These are phyloP conservation scores for Orchesellides sinensis DNA, from an alignment of 2,888 invertebrate genomes.

Conservation along the genomic window DNA sequence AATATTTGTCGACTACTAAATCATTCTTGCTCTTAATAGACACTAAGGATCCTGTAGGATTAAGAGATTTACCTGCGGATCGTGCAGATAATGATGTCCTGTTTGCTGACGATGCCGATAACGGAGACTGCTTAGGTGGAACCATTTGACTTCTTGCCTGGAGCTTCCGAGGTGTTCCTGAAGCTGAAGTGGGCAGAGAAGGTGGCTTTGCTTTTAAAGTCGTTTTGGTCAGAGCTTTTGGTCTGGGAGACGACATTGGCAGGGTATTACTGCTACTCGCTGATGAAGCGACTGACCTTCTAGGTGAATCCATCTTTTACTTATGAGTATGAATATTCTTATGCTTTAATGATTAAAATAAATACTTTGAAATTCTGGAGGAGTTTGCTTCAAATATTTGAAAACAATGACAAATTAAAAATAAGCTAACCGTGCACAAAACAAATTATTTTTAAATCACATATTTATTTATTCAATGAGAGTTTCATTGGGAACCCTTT, in stretches of 20 bases:
- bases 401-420: too few species aligned
- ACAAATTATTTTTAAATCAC: too few species aligned
- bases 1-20: neutral
- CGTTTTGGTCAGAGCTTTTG: neutral
- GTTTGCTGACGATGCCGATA: too few species aligned
- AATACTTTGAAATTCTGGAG: too few species aligned
- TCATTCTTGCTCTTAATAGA: neutral
- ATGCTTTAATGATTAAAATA: too few species aligned
- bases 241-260: neutral
- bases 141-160: conserved; percentile 3
- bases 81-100: neutral
- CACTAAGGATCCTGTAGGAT: neutral
- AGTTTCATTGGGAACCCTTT: too few species aligned
- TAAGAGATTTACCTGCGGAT: too few species aligned
- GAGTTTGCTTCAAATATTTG: too few species aligned
- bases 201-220: neutral
- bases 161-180: neutral
- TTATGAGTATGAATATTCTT: too few species aligned
- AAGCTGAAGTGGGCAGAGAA: neutral
- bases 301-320: neutral
- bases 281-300: neutral
- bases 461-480: too few species aligned
- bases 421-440: too few species aligned
- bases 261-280: neutral
- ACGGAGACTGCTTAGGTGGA: neutral